These are phyloP conservation scores for Rhinophrynus dorsalis DNA, from an alignment of 2,797 vertebrate genomes.

Conservation along the genomic window DNA sequence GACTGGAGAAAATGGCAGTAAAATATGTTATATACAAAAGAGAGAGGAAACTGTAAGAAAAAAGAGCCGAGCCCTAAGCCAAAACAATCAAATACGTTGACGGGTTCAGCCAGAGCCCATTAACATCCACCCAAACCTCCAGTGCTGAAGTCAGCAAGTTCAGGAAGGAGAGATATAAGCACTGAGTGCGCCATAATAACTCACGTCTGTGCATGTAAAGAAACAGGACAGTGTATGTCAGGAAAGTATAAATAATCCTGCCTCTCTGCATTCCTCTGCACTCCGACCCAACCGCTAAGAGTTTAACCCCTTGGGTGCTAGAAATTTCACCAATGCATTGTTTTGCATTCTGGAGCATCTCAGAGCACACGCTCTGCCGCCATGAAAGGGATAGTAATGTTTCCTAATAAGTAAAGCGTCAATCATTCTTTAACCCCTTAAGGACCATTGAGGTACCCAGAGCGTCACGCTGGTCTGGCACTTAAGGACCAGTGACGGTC, in stretches of 20 bases:
- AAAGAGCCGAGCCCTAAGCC: not conserved
- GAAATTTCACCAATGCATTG: no score
- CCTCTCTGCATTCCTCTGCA: not conserved
- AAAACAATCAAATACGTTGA: conserved; percentile 21
- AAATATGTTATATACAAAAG: conserved; percentile 17
- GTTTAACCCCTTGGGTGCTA: no score
- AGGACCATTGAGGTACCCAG: no score
- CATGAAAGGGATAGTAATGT: no score
- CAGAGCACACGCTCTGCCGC: no score
- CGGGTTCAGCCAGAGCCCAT: conserved; percentile 35
- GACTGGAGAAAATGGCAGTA: not conserved
- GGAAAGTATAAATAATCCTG: not conserved
- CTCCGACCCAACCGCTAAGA: not conserved
- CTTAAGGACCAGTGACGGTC: no score
- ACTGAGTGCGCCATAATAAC: not conserved
- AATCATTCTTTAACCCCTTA: no score
- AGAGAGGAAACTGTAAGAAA: not conserved
- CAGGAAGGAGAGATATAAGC: not conserved
- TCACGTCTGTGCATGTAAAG: conserved; percentile 5
- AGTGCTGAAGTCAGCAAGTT: conserved; percentile 30
- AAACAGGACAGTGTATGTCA: not conserved
- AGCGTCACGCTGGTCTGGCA: no score
- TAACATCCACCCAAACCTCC: not conserved
- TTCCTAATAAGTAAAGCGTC: no score
- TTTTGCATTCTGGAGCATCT: no score